A percentile compares a stretch with the other conserved stretches of the same genome.
phyloP scores from a whole-genome alignment of 2,888 invertebrate genomes.

The Odontothrips loti region DNA sequence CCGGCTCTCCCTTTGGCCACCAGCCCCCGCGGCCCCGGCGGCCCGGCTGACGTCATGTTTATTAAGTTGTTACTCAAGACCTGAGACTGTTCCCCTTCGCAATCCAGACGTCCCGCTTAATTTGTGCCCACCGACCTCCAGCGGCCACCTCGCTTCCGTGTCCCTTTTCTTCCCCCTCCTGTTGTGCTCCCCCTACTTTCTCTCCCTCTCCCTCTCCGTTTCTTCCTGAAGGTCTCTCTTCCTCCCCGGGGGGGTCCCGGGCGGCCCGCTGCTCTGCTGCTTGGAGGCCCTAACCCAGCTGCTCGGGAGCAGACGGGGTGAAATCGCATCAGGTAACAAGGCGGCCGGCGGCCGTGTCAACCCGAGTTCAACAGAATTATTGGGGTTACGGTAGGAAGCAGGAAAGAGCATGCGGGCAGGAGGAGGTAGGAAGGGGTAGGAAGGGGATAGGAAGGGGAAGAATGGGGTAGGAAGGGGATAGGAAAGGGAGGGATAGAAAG shows the following conservation, averaged over 20 bases:
- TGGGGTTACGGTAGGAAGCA: no score
- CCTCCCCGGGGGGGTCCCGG: neutral
- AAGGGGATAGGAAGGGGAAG: neutral
- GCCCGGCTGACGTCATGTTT: neutral
- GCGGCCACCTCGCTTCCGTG: neutral
- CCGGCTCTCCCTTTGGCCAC: neutral
- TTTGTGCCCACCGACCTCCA: neutral
- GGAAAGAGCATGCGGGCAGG: no score
- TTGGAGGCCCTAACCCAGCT: no score
- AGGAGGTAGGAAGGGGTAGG: neutral
- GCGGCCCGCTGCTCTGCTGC: no score
- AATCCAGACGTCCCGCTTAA: neutral
- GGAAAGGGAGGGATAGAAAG: no score
- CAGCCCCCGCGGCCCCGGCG: neutral
- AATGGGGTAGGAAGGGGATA: neutral
- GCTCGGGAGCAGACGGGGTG: no score
- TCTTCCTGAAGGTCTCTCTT: neutral
- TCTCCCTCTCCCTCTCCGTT: neutral
- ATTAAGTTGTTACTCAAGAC: slow-evolving; percentile 11
- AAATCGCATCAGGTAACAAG: no score
- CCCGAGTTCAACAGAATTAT: no score
- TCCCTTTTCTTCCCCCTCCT: neutral
- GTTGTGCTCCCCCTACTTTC: neutral
- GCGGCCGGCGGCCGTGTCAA: no score
- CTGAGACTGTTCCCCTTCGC: neutral